Conservation (phyloP, 1,140 invertebrate species). For the Bradysia coprophila region DNA sequence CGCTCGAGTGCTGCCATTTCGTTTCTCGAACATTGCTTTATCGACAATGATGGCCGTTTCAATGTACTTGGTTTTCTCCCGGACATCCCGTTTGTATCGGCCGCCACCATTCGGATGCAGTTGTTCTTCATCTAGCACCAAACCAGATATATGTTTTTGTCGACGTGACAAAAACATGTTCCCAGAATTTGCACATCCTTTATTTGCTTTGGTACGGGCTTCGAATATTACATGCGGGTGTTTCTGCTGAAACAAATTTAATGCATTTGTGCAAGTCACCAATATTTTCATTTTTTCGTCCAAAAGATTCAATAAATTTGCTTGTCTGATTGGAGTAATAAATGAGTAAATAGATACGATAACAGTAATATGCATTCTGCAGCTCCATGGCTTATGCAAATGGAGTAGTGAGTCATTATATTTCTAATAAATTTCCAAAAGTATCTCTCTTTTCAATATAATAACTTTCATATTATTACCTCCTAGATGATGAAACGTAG, state of each 20-base stretch:
- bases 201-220: constrained; percentile 66
- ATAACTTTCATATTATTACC: too few species aligned
- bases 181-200: constrained; percentile 68
- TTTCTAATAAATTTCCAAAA: too few species aligned
- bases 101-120: constrained; percentile 21
- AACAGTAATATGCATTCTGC: too few species aligned
- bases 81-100: constrained; percentile 52
- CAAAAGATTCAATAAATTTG: too few species aligned
- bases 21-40: constrained; percentile 84
- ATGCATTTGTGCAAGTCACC: constrained; percentile 16
- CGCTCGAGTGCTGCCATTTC: constrained; percentile 71
- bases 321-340: too few species aligned
- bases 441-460: too few species aligned
- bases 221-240: constrained; percentile 94
- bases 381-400: too few species aligned
- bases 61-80: constrained; percentile 78
- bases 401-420: too few species aligned
- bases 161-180: constrained; percentile 45
- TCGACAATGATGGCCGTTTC: constrained; percentile 83
- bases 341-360: too few species aligned
- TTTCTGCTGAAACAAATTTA: constrained; percentile 62
- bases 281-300: too few species aligned
- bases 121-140: constrained; percentile 29
- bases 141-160: constrained; percentile 37
- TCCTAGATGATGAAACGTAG: too few species aligned